A percentile compares a stretch with the other conserved stretches of the same genome.
Evolutionary conservation across 1,140 invertebrate species (phyloP).

Genomic region (Lasaia peninsularis): DNA sequence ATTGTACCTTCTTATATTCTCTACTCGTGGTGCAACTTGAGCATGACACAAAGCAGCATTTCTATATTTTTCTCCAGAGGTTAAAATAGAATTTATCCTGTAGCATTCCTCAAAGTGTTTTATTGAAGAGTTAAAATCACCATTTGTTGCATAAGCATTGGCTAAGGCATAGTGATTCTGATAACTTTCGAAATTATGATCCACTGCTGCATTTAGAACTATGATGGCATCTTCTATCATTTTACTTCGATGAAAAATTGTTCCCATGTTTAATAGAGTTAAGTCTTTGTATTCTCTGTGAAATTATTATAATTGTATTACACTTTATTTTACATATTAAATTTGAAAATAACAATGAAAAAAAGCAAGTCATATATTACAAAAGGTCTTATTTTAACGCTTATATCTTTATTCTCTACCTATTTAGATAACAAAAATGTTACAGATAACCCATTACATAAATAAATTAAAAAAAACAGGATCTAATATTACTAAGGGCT

Average conservation of each 20-base stretch:
- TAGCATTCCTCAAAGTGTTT: conserved; percentile 85
- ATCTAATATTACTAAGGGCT: too few relatives aligned
- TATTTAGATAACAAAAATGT: too few relatives aligned
- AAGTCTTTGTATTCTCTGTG: conserved; percentile 86
- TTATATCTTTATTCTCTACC: too few relatives aligned
- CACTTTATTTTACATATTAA: not conserved
- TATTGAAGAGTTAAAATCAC: conserved; percentile 81
- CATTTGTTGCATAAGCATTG: conserved; percentile 84
- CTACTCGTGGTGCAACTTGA: conserved; percentile 82
- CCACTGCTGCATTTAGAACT: conserved; percentile 87
- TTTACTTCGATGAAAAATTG: conserved; percentile 86
- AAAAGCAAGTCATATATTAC: too few relatives aligned
- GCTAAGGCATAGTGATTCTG: conserved; percentile 88
- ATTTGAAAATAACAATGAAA: too few relatives aligned
- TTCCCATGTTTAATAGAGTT: conserved; percentile 88
- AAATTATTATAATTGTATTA: conserved; percentile 25
- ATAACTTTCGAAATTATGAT: conserved; percentile 84
- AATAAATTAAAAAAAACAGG: too few relatives aligned
- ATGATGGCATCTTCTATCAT: conserved; percentile 87
- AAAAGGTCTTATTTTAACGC: too few relatives aligned
- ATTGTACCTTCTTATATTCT: conserved; percentile 24
- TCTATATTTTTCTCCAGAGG: conserved; percentile 78
- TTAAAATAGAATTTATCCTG: conserved; percentile 75
- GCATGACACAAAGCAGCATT: conserved; percentile 84
- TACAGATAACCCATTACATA: too few relatives aligned